phyloP scores from a whole-genome alignment of 2,888 invertebrate species.

The Eubasilissa splendida region DNA sequence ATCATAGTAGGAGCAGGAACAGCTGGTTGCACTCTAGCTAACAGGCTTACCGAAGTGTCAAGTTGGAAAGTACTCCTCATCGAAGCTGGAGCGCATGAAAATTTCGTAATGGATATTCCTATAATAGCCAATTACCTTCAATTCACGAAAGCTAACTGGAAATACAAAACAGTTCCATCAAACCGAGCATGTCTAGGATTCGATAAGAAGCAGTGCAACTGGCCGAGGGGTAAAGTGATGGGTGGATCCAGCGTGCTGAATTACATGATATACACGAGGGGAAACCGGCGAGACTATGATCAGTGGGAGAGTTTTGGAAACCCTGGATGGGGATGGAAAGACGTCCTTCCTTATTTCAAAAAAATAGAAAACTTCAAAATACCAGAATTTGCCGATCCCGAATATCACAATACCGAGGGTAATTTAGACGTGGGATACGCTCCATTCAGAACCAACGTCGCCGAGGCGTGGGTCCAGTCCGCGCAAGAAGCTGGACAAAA shows the following conservation, averaged over 20 bases:
- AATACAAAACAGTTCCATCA: conserved; percentile 85
- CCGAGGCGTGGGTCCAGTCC: conserved; percentile 75
- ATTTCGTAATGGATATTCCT: conserved; percentile 83
- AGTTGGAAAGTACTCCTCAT: conserved; percentile 79
- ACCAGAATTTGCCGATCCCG: conserved; percentile 69
- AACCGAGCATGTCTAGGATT: conserved; percentile 82
- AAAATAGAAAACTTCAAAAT: conserved; percentile 83
- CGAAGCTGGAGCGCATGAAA: conserved; percentile 83
- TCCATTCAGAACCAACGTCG: conserved; percentile 70
- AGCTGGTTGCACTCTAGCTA: conserved; percentile 84
- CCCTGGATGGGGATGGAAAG: conserved; percentile 81
- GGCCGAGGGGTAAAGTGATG: conserved; percentile 86
- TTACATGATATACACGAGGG: conserved; percentile 86
- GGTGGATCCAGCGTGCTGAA: conserved; percentile 88
- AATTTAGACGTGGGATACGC: conserved; percentile 73
- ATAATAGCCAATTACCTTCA: conserved; percentile 82
- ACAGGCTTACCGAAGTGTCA: conserved; percentile 80
- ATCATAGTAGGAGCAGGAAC: conserved; percentile 87
- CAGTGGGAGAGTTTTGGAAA: conserved; percentile 82
- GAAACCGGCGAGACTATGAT: conserved; percentile 82
- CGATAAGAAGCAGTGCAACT: conserved; percentile 82
- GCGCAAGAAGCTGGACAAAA: conserved; percentile 76
- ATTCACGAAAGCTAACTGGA: conserved; percentile 83
- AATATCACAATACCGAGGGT: conserved; percentile 73
- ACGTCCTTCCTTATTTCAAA: conserved; percentile 83